phyloP scores from a whole-genome alignment of 2,113 vertebrate genomes.

The Macquaria ambigua region DNA sequence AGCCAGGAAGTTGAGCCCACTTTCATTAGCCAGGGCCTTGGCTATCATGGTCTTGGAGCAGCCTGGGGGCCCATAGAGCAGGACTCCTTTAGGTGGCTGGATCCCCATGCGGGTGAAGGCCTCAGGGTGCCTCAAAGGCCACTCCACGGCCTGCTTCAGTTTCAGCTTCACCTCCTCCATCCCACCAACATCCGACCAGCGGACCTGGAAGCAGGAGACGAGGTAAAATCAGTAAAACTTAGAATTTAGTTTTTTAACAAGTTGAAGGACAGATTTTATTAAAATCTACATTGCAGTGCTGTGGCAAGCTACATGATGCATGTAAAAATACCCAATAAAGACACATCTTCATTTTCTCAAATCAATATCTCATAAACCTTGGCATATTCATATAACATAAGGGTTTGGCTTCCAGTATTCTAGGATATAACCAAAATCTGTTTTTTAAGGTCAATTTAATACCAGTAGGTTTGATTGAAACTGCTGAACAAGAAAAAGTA shows the following conservation, averaged over 20 bases:
- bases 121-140: slow-evolving; percentile 94
- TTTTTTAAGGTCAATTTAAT: neutral
- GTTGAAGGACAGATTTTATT: neutral
- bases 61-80: slow-evolving; percentile 97
- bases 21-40: slow-evolving; percentile 96
- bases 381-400: neutral
- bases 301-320: neutral
- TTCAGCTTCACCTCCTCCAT: slow-evolving; percentile 95
- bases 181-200: slow-evolving; percentile 97
- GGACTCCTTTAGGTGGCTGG: slow-evolving; percentile 93
- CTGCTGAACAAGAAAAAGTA: neutral
- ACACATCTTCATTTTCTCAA: neutral
- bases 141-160: slow-evolving; percentile 96
- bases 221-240: neutral
- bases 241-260: neutral
- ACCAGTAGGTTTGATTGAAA: neutral
- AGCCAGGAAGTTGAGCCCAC: slow-evolving; percentile 95
- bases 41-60: slow-evolving; percentile 99
- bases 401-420: neutral
- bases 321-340: neutral
- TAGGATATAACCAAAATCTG: neutral
- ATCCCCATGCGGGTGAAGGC: slow-evolving; percentile 94
- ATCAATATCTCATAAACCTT: neutral
- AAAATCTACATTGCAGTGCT: neutral
- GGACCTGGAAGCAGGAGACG: slow-evolving; percentile 83